These are phyloP conservation scores for Aphrophora alni DNA, from an alignment of 2,888 invertebrate species.

Conservation along the genomic window DNA sequence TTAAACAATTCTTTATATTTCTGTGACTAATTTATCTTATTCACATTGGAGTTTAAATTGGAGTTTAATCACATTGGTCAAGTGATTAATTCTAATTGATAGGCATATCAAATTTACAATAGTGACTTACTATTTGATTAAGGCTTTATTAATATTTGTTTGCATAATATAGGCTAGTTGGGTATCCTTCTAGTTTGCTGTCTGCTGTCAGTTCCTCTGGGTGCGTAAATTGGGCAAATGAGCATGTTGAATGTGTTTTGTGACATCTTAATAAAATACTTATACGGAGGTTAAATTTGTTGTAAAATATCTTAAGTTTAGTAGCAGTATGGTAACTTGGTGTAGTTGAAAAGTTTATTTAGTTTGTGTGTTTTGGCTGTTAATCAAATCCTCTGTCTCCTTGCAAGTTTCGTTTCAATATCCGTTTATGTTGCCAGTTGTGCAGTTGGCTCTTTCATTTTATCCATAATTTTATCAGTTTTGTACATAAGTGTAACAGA, in stretches of 20 bases:
- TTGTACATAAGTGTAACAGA: no score
- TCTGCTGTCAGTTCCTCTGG: neutral
- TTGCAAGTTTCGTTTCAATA: neutral
- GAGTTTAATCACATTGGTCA: no score
- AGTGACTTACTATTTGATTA: neutral
- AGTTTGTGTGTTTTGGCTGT: neutral
- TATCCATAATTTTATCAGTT: no score
- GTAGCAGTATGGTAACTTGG: no score
- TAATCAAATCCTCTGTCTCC: neutral
- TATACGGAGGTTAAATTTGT: no score
- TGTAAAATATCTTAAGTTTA: no score
- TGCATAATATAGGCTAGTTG: neutral
- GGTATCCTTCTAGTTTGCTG: neutral
- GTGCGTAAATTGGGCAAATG: neutral
- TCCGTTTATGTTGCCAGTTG: neutral
- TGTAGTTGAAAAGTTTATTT: neutral
- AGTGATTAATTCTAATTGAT: neutral
- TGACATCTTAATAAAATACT: no score
- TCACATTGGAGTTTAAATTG: neutral
- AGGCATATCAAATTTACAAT: neutral
- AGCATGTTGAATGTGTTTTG: neutral
- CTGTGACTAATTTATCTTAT: neutral
- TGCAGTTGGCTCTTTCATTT: neutral
- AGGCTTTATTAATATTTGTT: neutral
- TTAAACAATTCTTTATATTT: no score